Evolutionary conservation across 2,888 invertebrate genomes (phyloP).

Genomic region (Xestobium rufovillosum): DNA sequence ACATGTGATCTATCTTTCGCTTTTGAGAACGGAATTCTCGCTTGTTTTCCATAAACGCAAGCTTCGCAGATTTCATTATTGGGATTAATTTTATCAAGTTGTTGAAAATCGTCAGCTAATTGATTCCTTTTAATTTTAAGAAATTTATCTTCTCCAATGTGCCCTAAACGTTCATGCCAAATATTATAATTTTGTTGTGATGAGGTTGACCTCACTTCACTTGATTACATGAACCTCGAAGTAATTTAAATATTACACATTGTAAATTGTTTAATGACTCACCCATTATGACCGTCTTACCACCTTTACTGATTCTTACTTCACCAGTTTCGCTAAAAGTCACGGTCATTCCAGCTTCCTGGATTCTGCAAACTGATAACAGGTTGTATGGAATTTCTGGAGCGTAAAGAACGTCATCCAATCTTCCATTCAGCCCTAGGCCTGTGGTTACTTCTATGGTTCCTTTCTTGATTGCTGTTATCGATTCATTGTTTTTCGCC

Average conservation of each 20-base stretch:
- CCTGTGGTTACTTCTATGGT: conserved; percentile 27
- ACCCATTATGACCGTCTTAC: conserved; percentile 24
- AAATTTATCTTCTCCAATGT: too few relatives aligned
- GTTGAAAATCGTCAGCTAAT: too few relatives aligned
- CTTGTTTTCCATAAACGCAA: too few relatives aligned
- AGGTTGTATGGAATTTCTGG: conserved; percentile 30
- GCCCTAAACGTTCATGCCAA: too few relatives aligned
- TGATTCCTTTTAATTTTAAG: too few relatives aligned
- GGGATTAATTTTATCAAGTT: too few relatives aligned
- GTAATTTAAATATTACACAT: conserved; percentile 19
- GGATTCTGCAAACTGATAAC: conserved; percentile 28
- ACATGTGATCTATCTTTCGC: conserved; percentile 13
- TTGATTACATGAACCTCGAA: too few relatives aligned
- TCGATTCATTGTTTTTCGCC: not conserved
- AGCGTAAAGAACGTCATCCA: conserved; percentile 27
- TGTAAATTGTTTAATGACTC: conserved; percentile 23
- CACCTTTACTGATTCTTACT: conserved; percentile 17
- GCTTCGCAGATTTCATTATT: conserved; percentile 17
- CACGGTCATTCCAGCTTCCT: conserved; percentile 28
- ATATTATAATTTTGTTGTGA: too few relatives aligned
- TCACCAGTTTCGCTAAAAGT: conserved; percentile 28
- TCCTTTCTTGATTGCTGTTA: conserved; percentile 25
- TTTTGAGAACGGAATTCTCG: conserved; percentile 14
- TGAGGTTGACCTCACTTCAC: too few relatives aligned
- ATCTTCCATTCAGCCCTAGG: conserved; percentile 17